These are phyloP conservation scores for Ptychoptera albimana DNA, from an alignment of 2,888 invertebrate genomes.

Conservation along the genomic window DNA sequence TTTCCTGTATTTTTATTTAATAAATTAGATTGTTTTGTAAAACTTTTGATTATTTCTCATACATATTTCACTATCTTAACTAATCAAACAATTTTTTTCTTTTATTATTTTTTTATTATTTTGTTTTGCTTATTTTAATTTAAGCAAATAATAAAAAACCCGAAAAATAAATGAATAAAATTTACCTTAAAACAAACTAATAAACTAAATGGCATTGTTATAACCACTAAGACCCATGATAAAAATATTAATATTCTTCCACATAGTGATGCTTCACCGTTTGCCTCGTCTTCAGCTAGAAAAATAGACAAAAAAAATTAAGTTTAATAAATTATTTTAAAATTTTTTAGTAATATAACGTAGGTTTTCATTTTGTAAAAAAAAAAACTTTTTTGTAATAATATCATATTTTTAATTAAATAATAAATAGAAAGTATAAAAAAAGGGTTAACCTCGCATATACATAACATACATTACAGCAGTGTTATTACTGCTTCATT, in stretches of 20 bases:
- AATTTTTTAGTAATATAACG: no score
- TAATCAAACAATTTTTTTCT: not conserved
- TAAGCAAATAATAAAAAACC: not conserved
- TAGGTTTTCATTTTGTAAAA: no score
- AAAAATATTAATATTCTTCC: slow-evolving; percentile 67
- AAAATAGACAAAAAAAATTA: slow-evolving; percentile 11
- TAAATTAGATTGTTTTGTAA: not conserved
- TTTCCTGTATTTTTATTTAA: no score
- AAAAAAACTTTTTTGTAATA: no score
- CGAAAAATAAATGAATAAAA: slow-evolving; percentile 5
- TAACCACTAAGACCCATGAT: slow-evolving; percentile 65
- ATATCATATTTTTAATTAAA: no score
- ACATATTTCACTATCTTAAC: not conserved
- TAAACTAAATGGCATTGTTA: slow-evolving; percentile 85
- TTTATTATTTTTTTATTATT: no score
- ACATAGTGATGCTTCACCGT: slow-evolving; percentile 52
- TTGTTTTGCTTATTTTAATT: not conserved
- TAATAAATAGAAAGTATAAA: no score
- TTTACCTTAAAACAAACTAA: slow-evolving; percentile 87
- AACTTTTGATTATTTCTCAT: not conserved
- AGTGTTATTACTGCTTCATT: no score
- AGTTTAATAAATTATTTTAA: not conserved
- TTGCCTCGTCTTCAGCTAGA: slow-evolving; percentile 43
- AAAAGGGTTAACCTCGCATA: no score
- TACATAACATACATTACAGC: no score